phyloP scores from a whole-genome alignment of 2,113 vertebrate genomes.

The Amphiprion ocellaris region DNA sequence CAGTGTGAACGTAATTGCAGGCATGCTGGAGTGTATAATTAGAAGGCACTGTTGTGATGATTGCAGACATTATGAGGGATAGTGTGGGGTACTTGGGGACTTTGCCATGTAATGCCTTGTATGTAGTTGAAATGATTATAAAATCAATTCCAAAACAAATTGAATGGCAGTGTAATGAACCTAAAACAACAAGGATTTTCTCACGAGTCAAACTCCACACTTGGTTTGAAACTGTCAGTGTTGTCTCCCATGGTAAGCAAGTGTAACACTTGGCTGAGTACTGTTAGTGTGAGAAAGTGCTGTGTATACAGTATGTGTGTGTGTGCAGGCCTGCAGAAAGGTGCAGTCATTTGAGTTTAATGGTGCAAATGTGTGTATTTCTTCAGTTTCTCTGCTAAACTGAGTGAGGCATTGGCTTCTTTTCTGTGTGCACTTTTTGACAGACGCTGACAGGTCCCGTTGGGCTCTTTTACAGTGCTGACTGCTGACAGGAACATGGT shows the following conservation, averaged over 20 bases:
- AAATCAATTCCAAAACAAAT: constrained; percentile 21
- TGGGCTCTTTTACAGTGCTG: constrained; percentile 62
- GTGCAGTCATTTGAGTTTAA: constrained; percentile 42
- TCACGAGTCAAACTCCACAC: neutral
- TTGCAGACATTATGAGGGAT: constrained; percentile 5
- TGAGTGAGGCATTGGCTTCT: constrained; percentile 42
- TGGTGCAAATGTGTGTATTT: constrained; percentile 41
- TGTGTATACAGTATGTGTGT: neutral
- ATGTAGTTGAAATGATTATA: neutral
- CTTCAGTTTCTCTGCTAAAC: constrained; percentile 50
- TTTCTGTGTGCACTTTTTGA: constrained; percentile 54
- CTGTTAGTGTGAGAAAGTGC: neutral
- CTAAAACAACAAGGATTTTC: constrained; percentile 9
- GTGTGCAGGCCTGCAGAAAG: constrained; percentile 20
- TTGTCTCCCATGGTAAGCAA: neutral
- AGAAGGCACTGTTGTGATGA: neutral
- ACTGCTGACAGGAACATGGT: constrained; percentile 71
- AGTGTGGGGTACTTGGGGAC: neutral
- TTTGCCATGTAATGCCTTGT: neutral
- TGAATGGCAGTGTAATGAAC: constrained; percentile 16
- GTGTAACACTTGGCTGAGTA: constrained; percentile 3
- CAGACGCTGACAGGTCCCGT: constrained; percentile 61
- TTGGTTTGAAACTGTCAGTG: neutral
- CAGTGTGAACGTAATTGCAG: neutral
- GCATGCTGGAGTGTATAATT: neutral